Conservation (phyloP, 2,888 invertebrate species). For the Orthonevra nobilis region DNA sequence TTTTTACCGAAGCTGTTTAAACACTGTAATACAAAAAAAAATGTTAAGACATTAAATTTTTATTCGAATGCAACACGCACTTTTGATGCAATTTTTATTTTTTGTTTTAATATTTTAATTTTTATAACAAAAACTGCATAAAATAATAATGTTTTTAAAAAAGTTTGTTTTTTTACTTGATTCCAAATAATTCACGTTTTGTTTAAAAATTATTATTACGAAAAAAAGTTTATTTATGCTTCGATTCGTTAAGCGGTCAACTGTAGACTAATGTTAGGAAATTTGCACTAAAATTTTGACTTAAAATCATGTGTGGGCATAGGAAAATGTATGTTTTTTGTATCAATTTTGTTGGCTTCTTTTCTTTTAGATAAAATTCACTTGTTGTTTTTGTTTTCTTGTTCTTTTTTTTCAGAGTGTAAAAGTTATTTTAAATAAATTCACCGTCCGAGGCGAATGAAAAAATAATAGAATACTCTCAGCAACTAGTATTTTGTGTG, state of each 20-base stretch:
- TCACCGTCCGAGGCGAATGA: conserved; percentile 4
- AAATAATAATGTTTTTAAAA: conserved; percentile 1
- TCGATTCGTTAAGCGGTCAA: conserved; percentile 64
- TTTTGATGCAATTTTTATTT: not conserved
- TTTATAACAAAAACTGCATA: not conserved
- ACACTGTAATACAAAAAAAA: conserved; percentile 29
- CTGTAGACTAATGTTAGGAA: conserved; percentile 58
- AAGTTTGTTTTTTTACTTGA: no score
- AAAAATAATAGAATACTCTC: no score
- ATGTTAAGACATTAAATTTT: not conserved
- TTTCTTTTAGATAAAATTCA: conserved; percentile 26
- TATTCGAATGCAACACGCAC: conserved; percentile 22
- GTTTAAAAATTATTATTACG: conserved; percentile 8
- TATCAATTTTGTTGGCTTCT: not conserved
- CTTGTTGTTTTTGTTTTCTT: conserved; percentile 24
- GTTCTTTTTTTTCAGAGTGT: conserved; percentile 31
- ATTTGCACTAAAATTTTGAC: conserved; percentile 61
- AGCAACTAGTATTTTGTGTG: not conserved
- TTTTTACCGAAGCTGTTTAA: conserved; percentile 28
- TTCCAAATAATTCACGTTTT: not conserved
- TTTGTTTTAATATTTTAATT: not conserved
- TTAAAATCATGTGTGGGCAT: conserved; percentile 60
- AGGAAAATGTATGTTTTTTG: conserved; percentile 31
- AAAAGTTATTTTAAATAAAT: conserved; percentile 54
- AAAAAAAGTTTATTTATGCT: conserved; percentile 53